Evolutionary conservation across 2,113 vertebrate genomes (phyloP).

Genomic region (Isichthys henryi): DNA sequence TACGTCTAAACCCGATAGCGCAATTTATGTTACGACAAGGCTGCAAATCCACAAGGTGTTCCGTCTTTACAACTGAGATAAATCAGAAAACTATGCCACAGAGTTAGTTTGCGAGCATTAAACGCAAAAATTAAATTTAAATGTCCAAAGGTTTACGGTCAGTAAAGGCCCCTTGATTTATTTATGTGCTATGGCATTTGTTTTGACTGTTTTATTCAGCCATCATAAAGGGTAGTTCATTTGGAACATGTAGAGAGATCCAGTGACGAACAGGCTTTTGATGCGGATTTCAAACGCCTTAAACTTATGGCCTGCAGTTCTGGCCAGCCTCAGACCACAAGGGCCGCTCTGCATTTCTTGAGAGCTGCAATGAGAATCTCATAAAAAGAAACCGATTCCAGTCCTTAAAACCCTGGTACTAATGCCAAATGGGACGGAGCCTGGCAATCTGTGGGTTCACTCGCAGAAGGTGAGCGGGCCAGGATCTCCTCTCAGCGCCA

Average conservation of each 20-base stretch:
- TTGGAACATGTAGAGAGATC: constrained; percentile 19
- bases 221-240: constrained; percentile 49
- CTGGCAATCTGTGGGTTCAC: neutral
- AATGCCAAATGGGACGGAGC: neutral
- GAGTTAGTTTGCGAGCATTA: constrained; percentile 47
- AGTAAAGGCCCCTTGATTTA: constrained; percentile 44
- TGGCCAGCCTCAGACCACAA: neutral
- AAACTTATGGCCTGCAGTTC: neutral
- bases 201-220: constrained; percentile 53
- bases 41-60: constrained; percentile 59
- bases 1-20: constrained; percentile 49
- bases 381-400: constrained; percentile 62
- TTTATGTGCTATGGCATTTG: constrained; percentile 40
- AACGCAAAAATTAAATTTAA: constrained; percentile 26
- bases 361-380: constrained; percentile 37
- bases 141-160: constrained; percentile 16
- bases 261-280: constrained; percentile 27
- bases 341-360: neutral
- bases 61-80: constrained; percentile 58
- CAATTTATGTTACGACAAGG: constrained; percentile 62
- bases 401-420: constrained; percentile 21
- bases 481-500: neutral
- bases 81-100: constrained; percentile 47
- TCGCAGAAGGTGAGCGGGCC: neutral
- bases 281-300: neutral